Base-by-base conservation (phyloP, 1,140 invertebrate species). In the Listronotus bonariensis region DNA sequence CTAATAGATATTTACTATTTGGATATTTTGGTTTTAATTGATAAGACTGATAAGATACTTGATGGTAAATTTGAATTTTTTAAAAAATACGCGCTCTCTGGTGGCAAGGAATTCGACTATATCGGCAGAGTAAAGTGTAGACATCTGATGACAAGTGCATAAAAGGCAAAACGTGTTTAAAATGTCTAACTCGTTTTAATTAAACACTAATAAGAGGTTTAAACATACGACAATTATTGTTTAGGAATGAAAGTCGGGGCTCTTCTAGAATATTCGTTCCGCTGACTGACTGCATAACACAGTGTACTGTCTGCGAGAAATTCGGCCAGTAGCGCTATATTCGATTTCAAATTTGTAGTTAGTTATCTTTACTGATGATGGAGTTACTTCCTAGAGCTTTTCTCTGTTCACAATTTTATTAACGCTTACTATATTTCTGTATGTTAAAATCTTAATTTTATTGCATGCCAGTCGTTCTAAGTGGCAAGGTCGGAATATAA, bases 41-140 rank as follows among this genome's bases (percentile, higher is more conserved):
- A 34, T 6, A 34, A 34, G 32, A 34, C 9, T 34, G 32, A 34
- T 34, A 34, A 34, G 9, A 34, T 6, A 9, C n/a, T n/a, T n/a
- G 32, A 5, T 8, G 20, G 32, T 58, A n/a, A 38, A 53, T 57
- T 57, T 18, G 1, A 18, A 14, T 17, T 52, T 52, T 52, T 18
- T 8, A 49, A 59, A 59, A 59, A 59, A 36, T 45, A 17, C 43
- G 57, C 57, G 57, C 57, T 48, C 43, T 34, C 57, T 59, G n/a
- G 57, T 41, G 57, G 32, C 12, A 5, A 36, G 0, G n/a, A 7
- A 9, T n/a, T 15, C 14, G 55, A 57, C 55, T 57, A 43, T 8
- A 7, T 38, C 14, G 11, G 36, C 14, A 38, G 32, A 38, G 32
- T 38, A 40, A 34, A 38, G 52, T 54, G 52, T 38, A 40, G 52